Percentiles rank a stretch among this genome's conserved stretches.
Evolutionary conservation across 2,797 vertebrate species (phyloP).

Genomic region (Poeciliopsis paucimaculata): DNA sequence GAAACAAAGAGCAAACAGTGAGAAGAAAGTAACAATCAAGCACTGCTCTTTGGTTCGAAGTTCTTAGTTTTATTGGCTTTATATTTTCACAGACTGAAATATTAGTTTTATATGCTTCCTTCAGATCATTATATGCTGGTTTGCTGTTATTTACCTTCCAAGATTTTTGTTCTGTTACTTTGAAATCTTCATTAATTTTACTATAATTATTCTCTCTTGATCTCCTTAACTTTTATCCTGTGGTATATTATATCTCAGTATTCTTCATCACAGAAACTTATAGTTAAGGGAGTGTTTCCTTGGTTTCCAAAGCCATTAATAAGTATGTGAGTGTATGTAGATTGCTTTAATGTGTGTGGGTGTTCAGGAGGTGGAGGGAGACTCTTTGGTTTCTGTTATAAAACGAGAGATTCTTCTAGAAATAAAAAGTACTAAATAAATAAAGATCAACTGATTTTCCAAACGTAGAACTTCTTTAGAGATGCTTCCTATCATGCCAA

Average conservation of each 20-base stretch:
- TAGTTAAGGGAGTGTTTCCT: not conserved
- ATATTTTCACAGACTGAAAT: not conserved
- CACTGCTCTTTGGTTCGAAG: not conserved
- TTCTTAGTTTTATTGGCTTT: not conserved
- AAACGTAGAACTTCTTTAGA: not conserved
- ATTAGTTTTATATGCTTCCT: not conserved
- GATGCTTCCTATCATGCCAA: not conserved
- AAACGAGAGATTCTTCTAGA: not conserved
- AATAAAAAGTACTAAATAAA: not conserved
- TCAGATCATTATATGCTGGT: not conserved
- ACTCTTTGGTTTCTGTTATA: not conserved
- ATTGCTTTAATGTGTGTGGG: not conserved
- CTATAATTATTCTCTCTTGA: not conserved
- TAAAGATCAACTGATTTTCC: not conserved
- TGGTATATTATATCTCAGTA: not conserved
- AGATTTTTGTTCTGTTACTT: not conserved
- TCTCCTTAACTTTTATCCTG: not conserved
- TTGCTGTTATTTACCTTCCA: not conserved
- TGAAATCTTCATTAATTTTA: not conserved
- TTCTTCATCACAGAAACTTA: not conserved
- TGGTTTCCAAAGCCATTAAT: not conserved
- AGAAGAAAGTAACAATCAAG: slow-evolving; percentile 12
- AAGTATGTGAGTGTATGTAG: not conserved
- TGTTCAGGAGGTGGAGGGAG: not conserved
- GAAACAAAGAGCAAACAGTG: slow-evolving; percentile 14